phyloP scores from a whole-genome alignment of 2,797 vertebrate genomes.

The Caiman crocodilus region DNA sequence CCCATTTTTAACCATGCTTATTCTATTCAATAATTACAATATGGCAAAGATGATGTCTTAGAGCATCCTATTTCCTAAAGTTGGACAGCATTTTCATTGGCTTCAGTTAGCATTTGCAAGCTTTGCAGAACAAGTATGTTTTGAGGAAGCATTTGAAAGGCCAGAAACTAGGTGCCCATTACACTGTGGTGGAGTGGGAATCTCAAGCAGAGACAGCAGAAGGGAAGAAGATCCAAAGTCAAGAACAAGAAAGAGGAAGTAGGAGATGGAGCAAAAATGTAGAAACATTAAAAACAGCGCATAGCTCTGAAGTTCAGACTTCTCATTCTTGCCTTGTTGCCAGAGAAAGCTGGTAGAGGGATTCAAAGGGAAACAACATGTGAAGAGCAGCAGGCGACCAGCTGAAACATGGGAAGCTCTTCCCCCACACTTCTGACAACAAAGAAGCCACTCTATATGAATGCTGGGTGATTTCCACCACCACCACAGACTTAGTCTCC shows the following conservation, averaged over 20 bases:
- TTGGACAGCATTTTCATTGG: neutral
- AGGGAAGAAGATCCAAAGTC: neutral
- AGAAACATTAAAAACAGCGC: neutral
- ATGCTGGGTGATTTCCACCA: slow-evolving; percentile 52
- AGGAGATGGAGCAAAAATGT: neutral
- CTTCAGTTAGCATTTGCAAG: neutral
- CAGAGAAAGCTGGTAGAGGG: slow-evolving; percentile 18
- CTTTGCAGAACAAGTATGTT: neutral
- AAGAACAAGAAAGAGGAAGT: neutral
- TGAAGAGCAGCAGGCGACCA: slow-evolving; percentile 15
- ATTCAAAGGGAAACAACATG: slow-evolving; percentile 52
- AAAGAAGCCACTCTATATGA: slow-evolving; percentile 56
- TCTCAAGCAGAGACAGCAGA: neutral
- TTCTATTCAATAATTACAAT: neutral
- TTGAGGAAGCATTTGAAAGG: slow-evolving; percentile 14
- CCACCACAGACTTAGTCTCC: slow-evolving; percentile 29
- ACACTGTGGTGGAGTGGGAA: rapidly evolving
- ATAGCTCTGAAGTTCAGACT: slow-evolving; percentile 33
- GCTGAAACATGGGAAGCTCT: too few relatives aligned
- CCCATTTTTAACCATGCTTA: neutral
- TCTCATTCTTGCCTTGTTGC: neutral
- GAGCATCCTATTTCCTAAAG: too few relatives aligned
- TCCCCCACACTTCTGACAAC: slow-evolving; percentile 39
- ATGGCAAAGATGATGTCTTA: neutral
- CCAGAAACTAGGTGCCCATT: neutral